Conservation (phyloP, 2,113 vertebrate species). For the Benitochromis conjunctus region DNA sequence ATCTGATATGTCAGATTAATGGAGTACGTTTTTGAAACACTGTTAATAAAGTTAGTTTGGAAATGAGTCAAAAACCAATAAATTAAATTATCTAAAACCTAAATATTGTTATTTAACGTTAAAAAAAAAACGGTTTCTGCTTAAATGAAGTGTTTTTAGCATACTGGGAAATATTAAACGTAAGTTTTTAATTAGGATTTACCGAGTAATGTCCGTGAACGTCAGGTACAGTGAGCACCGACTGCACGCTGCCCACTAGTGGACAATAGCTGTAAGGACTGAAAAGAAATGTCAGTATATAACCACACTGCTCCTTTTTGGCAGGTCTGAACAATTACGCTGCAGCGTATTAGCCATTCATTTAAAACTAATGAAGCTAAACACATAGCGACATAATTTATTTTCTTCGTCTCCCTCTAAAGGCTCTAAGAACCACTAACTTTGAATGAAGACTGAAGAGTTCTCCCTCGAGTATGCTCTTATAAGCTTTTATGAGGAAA, state of each 20-base stretch:
- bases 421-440: neutral
- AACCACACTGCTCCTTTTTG: neutral
- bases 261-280: neutral
- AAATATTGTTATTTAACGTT: neutral
- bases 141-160: neutral
- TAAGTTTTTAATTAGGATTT: neutral
- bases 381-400: rapidly evolving
- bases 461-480: neutral
- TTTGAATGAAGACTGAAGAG: neutral
- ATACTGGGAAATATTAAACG: neutral
- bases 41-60: neutral
- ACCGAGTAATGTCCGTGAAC: neutral
- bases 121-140: neutral
- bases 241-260: conserved; percentile 22
- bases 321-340: neutral
- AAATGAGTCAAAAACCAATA: too few relatives aligned
- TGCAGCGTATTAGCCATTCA: neutral
- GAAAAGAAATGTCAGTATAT: neutral
- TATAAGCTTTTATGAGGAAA: neutral
- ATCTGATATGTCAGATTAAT: neutral
- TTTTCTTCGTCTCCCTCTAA: neutral
- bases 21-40: neutral
- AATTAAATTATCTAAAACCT: neutral
- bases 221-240: neutral
- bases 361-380: neutral